Evolutionary conservation across 2,113 vertebrate species (phyloP).

Genomic region (Pleuronectes platessa): DNA sequence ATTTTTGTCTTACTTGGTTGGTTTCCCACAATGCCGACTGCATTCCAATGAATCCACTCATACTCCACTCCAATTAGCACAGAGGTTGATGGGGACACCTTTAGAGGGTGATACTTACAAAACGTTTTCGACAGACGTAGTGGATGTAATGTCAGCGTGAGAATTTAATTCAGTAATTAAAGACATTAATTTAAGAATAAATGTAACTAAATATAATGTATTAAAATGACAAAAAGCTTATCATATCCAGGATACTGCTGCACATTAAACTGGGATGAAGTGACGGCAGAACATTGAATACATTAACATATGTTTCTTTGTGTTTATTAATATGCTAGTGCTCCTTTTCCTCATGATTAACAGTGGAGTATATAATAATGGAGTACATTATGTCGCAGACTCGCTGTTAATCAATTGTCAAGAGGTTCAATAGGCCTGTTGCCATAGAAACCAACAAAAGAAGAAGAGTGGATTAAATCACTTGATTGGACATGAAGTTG

Average conservation of each 20-base stretch:
- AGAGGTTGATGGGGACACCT: not conserved
- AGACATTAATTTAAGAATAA: too few species aligned
- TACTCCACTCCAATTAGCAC: not conserved
- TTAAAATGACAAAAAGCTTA: not conserved
- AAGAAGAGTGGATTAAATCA: slow-evolving; percentile 30
- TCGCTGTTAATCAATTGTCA: slow-evolving; percentile 50
- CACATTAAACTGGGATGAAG: not conserved
- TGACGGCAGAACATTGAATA: not conserved
- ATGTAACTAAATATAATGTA: too few species aligned
- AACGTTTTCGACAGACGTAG: too few species aligned
- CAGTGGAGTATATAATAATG: slow-evolving; percentile 24
- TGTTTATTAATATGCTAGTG: slow-evolving; percentile 12
- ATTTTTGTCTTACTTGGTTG: not conserved
- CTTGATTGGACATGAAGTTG: slow-evolving; percentile 56
- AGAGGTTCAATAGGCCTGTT: slow-evolving; percentile 58
- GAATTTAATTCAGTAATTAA: too few species aligned
- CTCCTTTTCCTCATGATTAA: slow-evolving; percentile 43
- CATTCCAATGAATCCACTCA: not conserved
- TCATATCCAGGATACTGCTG: not conserved
- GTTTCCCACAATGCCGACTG: not conserved
- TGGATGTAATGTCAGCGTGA: too few species aligned
- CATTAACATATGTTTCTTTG: slow-evolving; percentile 3
- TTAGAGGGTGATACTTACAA: too few species aligned
- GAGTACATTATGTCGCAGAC: slow-evolving; percentile 28
- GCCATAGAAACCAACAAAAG: slow-evolving; percentile 58